These are phyloP conservation scores for Leptinotarsa defecta DNA, from an alignment of 1,140 invertebrate genomes.

Conservation along the genomic window DNA sequence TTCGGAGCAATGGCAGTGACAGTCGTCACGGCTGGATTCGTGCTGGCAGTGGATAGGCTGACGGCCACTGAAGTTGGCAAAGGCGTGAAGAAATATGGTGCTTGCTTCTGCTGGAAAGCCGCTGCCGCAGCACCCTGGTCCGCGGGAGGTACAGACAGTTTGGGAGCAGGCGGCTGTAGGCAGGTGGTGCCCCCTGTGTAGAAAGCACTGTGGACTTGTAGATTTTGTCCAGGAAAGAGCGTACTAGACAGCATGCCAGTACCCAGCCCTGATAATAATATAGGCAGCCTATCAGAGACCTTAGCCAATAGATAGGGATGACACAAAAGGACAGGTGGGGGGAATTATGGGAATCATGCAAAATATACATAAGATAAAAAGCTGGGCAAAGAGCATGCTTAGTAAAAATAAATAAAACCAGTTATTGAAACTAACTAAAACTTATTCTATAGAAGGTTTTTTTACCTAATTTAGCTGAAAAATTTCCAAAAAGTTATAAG, in stretches of 20 bases:
- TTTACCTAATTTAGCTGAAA: too few relatives aligned
- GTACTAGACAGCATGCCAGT: conserved; percentile 38
- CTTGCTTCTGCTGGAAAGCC: conserved; percentile 34
- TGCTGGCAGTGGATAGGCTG: conserved; percentile 30
- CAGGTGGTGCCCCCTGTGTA: conserved; percentile 45
- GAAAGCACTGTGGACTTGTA: conserved; percentile 50
- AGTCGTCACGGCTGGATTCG: conserved; percentile 39
- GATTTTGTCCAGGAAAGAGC: conserved; percentile 42
- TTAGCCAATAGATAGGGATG: conserved; percentile 9
- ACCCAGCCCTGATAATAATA: conserved; percentile 37
- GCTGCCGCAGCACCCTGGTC: conserved; percentile 27
- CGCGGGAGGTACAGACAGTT: neutral
- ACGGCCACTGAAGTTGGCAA: conserved; percentile 39
- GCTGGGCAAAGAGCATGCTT: conserved; percentile 1
- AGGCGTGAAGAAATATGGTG: conserved; percentile 51
- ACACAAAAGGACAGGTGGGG: neutral
- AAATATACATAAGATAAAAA: neutral
- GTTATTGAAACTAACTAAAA: too few relatives aligned
- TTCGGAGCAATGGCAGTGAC: conserved; percentile 43
- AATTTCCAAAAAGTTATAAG: too few relatives aligned
- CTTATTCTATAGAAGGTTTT: too few relatives aligned
- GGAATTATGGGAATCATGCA: neutral
- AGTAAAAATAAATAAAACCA: neutral
- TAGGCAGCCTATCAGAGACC: conserved; percentile 26
- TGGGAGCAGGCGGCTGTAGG: conserved; percentile 36